Conservation (phyloP, 2,113 vertebrate species). For the Eira barbara region DNA sequence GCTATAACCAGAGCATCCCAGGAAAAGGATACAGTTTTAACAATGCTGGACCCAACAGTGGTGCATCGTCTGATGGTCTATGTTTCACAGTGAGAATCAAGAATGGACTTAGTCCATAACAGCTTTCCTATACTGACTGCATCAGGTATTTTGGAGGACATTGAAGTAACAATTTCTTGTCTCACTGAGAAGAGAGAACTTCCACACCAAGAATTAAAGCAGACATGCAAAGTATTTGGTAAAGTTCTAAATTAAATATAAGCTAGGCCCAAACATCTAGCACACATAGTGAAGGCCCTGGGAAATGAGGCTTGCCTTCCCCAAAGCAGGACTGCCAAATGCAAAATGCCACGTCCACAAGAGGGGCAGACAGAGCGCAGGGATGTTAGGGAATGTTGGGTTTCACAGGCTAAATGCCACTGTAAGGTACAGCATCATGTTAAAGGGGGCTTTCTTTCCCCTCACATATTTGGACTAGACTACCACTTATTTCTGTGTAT, state of each 20-base stretch:
- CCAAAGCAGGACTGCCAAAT: too few species aligned
- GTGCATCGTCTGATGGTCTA: not conserved
- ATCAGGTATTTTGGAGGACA: not conserved
- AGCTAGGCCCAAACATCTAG: not conserved
- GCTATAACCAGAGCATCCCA: not conserved
- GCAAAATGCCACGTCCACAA: too few species aligned
- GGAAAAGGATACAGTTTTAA: not conserved
- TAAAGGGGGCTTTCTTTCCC: not conserved
- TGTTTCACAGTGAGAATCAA: not conserved
- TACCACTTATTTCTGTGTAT: not conserved
- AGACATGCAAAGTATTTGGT: not conserved
- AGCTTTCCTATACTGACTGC: not conserved
- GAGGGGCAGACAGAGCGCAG: not conserved
- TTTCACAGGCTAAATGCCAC: not conserved
- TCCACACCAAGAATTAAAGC: not conserved
- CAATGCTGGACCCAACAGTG: not conserved
- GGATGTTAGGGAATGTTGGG: not conserved
- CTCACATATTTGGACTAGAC: not conserved
- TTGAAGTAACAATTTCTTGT: not conserved
- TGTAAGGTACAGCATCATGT: not conserved
- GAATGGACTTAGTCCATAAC: not conserved
- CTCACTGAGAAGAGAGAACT: not conserved
- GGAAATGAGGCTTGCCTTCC: not conserved
- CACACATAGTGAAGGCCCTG: not conserved
- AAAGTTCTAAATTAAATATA: not conserved